Conservation (phyloP, 2,113 vertebrate species). For the Xiphias gladius region DNA sequence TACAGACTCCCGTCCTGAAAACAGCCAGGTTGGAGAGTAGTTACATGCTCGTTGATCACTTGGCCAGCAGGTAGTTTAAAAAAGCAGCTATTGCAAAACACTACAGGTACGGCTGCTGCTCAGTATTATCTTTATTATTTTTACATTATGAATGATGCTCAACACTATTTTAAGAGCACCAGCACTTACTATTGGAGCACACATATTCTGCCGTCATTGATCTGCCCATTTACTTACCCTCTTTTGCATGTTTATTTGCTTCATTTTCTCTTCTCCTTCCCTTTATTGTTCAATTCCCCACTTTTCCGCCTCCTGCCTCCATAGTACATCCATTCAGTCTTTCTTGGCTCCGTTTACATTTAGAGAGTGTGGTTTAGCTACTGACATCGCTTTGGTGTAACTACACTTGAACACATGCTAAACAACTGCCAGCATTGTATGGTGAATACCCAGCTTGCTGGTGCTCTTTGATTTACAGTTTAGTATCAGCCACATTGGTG, state of each 20-base stretch:
- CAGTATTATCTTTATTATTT: too few species aligned
- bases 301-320: background rate
- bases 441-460: constrained; percentile 3
- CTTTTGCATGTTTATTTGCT: background rate
- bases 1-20: constrained; percentile 90
- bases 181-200: background rate
- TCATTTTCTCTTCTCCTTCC: background rate
- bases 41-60: background rate
- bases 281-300: too few species aligned
- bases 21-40: background rate
- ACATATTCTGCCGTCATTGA: background rate
- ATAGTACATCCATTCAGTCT: constrained; percentile 4
- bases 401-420: constrained; percentile 27
- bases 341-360: constrained; percentile 62
- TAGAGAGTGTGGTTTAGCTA: constrained; percentile 43
- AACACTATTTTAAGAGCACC: background rate
- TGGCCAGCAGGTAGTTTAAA: too few species aligned
- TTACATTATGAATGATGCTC: background rate
- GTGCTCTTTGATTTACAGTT: constrained; percentile 18
- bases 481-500: background rate
- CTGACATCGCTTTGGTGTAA: background rate
- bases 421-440: background rate
- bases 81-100: background rate
- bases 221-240: background rate
- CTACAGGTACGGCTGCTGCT: too few species aligned